phyloP scores from a whole-genome alignment of 1,140 invertebrate species.

The Gyrodactylus salaris region DNA sequence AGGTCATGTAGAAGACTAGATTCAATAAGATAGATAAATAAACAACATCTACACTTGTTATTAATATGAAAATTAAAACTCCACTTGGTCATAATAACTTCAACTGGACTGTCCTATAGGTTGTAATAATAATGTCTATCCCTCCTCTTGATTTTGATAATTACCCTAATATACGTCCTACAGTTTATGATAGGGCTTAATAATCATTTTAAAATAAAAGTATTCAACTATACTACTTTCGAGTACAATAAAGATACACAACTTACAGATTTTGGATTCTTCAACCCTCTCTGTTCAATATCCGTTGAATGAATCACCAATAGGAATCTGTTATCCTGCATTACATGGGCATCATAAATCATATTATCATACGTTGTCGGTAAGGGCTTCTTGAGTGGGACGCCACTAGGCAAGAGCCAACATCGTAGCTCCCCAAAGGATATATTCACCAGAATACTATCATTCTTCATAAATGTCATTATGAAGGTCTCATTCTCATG shows the following conservation, averaged over 20 bases:
- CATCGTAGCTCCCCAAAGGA: neutral
- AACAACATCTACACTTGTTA: too few relatives aligned
- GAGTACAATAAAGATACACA: neutral
- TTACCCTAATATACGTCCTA: neutral
- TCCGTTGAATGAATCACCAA: neutral
- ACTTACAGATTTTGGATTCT: neutral
- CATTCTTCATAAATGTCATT: neutral
- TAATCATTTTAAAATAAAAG: neutral
- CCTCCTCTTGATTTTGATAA: too few relatives aligned
- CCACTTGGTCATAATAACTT: too few relatives aligned
- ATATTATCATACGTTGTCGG: neutral
- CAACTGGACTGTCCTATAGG: too few relatives aligned
- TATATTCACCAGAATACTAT: neutral
- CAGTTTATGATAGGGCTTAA: neutral
- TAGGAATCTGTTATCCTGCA: neutral
- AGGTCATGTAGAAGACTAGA: too few relatives aligned
- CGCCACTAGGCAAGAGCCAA: neutral
- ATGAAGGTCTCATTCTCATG: neutral
- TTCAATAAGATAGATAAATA: too few relatives aligned
- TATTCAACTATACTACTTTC: neutral
- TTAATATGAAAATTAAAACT: too few relatives aligned
- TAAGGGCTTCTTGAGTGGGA: neutral
- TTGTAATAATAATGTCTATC: too few relatives aligned
- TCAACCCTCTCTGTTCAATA: neutral
- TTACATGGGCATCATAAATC: neutral